Evolutionary conservation across 2,888 invertebrate genomes (phyloP).

Genomic region (Allygus modestus): DNA sequence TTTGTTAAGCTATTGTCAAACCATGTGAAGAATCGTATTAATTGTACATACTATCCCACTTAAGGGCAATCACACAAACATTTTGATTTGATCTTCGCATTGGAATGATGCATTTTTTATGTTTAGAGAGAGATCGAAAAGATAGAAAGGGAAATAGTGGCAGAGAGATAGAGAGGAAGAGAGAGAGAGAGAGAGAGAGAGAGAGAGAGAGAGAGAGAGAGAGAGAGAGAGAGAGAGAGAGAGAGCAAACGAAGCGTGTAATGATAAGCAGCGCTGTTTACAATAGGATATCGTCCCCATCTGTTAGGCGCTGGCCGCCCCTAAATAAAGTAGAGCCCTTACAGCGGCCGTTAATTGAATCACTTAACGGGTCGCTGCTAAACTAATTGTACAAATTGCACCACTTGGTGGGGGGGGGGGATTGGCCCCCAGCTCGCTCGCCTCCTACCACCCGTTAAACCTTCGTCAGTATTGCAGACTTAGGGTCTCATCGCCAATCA

Average conservation of each 20-base stretch:
- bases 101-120: too few relatives aligned
- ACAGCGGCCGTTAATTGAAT: constrained; percentile 56
- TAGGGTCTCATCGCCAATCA: too few relatives aligned
- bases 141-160: constrained; percentile 47
- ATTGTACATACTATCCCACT: too few relatives aligned
- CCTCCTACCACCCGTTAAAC: too few relatives aligned
- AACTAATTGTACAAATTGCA: constrained; percentile 60
- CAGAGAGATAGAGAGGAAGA: constrained; percentile 21
- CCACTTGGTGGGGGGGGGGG: constrained; percentile 42
- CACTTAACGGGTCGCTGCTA: constrained; percentile 58
- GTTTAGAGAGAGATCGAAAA: constrained; percentile 54
- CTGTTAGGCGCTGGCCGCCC: constrained; percentile 59
- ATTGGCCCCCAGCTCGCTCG: not conserved
- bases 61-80: too few relatives aligned
- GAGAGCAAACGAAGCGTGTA: constrained; percentile 50
- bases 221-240: constrained; percentile 36
- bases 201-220: constrained; percentile 48
- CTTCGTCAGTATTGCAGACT: too few relatives aligned
- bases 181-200: constrained; percentile 40
- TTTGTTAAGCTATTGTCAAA: too few relatives aligned
- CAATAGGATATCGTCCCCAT: constrained; percentile 62
- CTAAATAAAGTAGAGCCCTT: constrained; percentile 56
- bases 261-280: constrained; percentile 61
- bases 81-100: too few relatives aligned
- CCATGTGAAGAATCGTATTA: too few relatives aligned